These are phyloP conservation scores for Cyphomyrus plagiostoma DNA, from an alignment of 2,113 vertebrate species.

Conservation along the genomic window DNA sequence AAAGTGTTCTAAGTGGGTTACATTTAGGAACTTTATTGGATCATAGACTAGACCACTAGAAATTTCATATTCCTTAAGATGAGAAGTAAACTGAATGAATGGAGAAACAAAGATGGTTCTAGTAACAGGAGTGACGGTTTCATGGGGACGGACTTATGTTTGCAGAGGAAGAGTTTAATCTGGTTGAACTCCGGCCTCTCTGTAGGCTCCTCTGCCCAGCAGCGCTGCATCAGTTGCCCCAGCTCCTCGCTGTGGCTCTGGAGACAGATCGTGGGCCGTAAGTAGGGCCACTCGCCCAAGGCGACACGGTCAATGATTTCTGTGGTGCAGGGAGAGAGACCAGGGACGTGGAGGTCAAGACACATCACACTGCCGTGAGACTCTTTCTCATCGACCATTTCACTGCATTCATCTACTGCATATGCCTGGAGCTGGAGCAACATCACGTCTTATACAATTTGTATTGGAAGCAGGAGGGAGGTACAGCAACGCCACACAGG, in stretches of 20 bases:
- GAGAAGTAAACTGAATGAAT: neutral
- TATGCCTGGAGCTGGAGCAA: neutral
- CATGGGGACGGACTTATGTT: constrained; percentile 67
- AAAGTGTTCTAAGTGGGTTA: neutral
- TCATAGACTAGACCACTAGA: neutral
- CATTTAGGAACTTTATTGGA: neutral
- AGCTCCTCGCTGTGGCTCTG: constrained; percentile 79
- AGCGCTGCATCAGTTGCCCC: constrained; percentile 84
- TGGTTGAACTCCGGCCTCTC: constrained; percentile 88
- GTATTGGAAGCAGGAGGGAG: neutral
- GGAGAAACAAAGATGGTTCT: neutral
- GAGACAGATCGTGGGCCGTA: constrained; percentile 66
- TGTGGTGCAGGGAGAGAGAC: constrained; percentile 28
- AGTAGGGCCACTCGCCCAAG: constrained; percentile 75
- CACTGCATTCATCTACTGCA: neutral
- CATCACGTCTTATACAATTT: neutral
- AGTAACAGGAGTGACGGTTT: neutral
- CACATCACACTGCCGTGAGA: neutral
- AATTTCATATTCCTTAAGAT: neutral
- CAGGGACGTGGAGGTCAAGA: neutral
- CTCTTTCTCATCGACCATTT: neutral
- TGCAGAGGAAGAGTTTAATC: constrained; percentile 74
- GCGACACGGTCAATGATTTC: constrained; percentile 84
- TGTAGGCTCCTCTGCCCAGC: constrained; percentile 83
- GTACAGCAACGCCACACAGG: neutral